These are phyloP conservation scores for Laspeyria flexula DNA, from an alignment of 2,888 invertebrate species.

Conservation along the genomic window DNA sequence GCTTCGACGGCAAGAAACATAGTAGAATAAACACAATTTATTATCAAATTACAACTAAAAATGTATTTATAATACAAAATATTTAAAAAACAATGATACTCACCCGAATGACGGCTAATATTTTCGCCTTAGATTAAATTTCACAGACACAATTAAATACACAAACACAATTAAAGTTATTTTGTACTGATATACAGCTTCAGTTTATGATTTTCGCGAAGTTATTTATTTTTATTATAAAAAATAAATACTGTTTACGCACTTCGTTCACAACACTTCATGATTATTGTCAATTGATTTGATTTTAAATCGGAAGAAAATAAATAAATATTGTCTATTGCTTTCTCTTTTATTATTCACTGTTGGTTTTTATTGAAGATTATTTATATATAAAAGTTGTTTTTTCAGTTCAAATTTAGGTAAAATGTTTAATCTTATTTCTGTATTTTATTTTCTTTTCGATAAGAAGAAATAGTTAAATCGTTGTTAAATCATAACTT, in stretches of 20 bases:
- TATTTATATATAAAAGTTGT: too few relatives aligned
- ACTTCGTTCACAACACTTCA: constrained; percentile 37
- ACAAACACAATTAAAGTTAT: constrained; percentile 5
- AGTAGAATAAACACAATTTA: neutral
- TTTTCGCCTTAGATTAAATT: constrained; percentile 4
- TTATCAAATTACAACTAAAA: neutral
- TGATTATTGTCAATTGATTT: constrained; percentile 50
- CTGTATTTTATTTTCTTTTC: too few relatives aligned
- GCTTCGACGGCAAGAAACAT: constrained; percentile 1
- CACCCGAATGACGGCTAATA: constrained; percentile 20
- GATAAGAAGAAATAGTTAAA: too few relatives aligned
- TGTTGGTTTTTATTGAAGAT: neutral
- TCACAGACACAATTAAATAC: constrained; percentile 13
- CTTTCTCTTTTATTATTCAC: neutral
- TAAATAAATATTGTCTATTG: constrained; percentile 34
- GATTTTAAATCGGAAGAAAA: constrained; percentile 34
- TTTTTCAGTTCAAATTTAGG: too few relatives aligned
- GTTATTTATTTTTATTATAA: constrained; percentile 15
- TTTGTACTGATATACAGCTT: neutral
- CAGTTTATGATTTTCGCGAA: constrained; percentile 7
- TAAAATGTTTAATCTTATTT: too few relatives aligned
- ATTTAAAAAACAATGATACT: constrained; percentile 31
- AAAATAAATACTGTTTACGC: constrained; percentile 49
- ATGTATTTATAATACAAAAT: constrained; percentile 3
- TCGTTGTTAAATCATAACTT: too few relatives aligned